Evolutionary conservation across 1,140 invertebrate genomes (phyloP).

Genomic region (Drosophila grimshawi): DNA sequence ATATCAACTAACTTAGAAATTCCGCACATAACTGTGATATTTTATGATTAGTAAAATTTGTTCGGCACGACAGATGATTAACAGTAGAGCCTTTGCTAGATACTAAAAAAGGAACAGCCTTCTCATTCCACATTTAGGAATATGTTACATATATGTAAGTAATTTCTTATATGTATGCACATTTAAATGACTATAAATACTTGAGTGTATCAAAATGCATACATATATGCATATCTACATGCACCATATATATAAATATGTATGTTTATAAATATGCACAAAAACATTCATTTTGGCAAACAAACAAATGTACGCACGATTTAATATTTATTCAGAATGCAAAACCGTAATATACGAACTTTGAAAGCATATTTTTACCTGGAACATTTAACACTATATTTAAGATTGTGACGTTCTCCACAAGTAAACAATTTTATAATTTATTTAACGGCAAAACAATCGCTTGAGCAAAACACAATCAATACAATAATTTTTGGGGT

Average conservation of each 20-base stretch:
- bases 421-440: constrained; percentile 54
- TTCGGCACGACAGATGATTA: neutral
- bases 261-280: neutral
- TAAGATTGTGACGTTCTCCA: constrained; percentile 43
- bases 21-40: too few relatives aligned
- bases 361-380: constrained; percentile 15
- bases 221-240: neutral
- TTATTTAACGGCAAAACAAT: constrained; percentile 65
- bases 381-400: constrained; percentile 12
- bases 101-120: neutral
- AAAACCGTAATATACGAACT: neutral
- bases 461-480: constrained; percentile 70
- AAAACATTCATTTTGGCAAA: neutral
- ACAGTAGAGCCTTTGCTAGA: neutral
- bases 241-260: constrained; percentile 6
- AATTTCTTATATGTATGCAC: neutral
- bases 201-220: neutral
- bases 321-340: neutral
- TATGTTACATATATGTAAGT: neutral
- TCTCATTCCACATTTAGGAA: constrained; percentile 9
- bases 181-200: constrained; percentile 1
- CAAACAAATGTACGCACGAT: constrained; percentile 16
- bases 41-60: too few relatives aligned
- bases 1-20: too few relatives aligned
- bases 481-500: constrained; percentile 69